A percentile compares a stretch with the other conserved stretches of the same genome.
These are phyloP conservation scores for Eurosta solidaginis DNA, from an alignment of 1,140 invertebrate genomes.

Conservation along the genomic window DNA sequence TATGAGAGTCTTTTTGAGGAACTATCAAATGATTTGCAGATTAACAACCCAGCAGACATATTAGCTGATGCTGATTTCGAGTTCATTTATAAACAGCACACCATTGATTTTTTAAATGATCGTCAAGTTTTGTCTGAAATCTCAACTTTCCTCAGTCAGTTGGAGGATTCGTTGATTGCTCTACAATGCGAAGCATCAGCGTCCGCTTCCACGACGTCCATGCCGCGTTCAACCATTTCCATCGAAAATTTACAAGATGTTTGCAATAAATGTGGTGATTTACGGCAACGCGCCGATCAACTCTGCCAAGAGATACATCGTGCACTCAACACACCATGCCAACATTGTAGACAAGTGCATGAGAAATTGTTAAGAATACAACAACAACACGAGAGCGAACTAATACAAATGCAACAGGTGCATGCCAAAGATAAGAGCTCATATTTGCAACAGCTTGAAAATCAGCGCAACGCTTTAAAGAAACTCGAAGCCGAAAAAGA, in stretches of 20 bases:
- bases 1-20: constrained; percentile 43
- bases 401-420: constrained; percentile 35
- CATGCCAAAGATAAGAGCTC: constrained; percentile 36
- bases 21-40: constrained; percentile 40
- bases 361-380: constrained; percentile 56
- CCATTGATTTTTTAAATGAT: constrained; percentile 38
- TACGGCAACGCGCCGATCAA: constrained; percentile 52
- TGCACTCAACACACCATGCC: constrained; percentile 37
- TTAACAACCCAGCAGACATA: constrained; percentile 41
- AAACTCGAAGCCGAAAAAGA: constrained; percentile 35
- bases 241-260: constrained; percentile 59
- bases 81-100: constrained; percentile 42
- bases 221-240: constrained; percentile 40
- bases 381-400: constrained; percentile 55
- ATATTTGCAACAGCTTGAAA: constrained; percentile 39
- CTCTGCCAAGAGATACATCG: constrained; percentile 43
- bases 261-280: constrained; percentile 60
- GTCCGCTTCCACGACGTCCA: constrained; percentile 34
- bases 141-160: constrained; percentile 36
- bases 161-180: constrained; percentile 40
- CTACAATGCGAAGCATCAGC: constrained; percentile 39
- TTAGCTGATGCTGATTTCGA: constrained; percentile 43
- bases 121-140: constrained; percentile 39
- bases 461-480: constrained; percentile 33
- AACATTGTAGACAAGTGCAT: constrained; percentile 39